Conservation (phyloP, 2,888 invertebrate species). For the Oegoconia quadripuncta region DNA sequence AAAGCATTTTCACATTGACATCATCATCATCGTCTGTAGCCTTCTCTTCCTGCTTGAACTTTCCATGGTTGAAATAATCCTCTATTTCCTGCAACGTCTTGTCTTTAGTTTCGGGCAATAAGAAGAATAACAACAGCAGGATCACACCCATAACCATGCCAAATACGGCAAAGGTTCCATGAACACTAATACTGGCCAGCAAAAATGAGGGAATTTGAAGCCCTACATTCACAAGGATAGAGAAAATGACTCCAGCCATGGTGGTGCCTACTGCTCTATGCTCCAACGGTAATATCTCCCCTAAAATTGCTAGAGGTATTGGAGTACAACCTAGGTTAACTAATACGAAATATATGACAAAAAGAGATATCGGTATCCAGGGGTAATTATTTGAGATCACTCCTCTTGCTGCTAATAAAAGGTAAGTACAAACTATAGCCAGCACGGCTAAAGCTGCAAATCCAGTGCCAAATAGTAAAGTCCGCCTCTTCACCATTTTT, state of each 20-base stretch:
- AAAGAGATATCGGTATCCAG: constrained; percentile 27
- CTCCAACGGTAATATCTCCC: constrained; percentile 35
- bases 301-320: constrained; percentile 31
- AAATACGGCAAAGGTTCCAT: constrained; percentile 37
- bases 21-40: too few species aligned
- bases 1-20: too few species aligned
- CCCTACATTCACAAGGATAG: constrained; percentile 19
- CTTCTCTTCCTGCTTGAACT: not conserved
- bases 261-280: constrained; percentile 29
- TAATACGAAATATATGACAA: constrained; percentile 29
- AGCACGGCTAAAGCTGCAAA: constrained; percentile 24
- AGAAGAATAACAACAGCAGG: constrained; percentile 28
- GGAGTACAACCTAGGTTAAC: constrained; percentile 33
- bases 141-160: constrained; percentile 22
- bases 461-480: constrained; percentile 37
- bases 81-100: constrained; percentile 60
- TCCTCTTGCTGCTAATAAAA: constrained; percentile 20
- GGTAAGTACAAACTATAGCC: constrained; percentile 22
- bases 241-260: constrained; percentile 25
- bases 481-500: constrained; percentile 26
- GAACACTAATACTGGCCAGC: constrained; percentile 26
- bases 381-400: constrained; percentile 20
- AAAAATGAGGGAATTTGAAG: constrained; percentile 26
- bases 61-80: constrained; percentile 50
- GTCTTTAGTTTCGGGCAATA: constrained; percentile 59